Base-by-base conservation (phyloP, 2,888 invertebrate genomes). In the Yponomeuta sedellus region DNA sequence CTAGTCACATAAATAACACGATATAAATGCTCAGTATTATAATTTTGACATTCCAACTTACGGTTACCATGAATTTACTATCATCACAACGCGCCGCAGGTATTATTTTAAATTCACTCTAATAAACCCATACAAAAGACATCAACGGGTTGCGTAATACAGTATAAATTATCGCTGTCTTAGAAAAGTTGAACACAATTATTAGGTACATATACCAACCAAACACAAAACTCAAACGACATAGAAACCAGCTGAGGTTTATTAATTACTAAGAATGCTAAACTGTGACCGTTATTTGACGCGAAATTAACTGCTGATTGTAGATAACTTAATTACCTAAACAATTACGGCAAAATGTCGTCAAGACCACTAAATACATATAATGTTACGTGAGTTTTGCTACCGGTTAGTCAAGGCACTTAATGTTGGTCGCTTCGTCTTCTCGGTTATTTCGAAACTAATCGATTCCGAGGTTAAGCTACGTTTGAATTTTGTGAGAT, bases 81-180 rank as follows among this genome's bases (percentile, higher is more conserved):
- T 44, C 44, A 44, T 44, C 1, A 52, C 1, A 12, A 52, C 16
- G 44, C 44, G 44, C 44, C 44, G 16, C 44, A 52, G 44, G 12
- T 52, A 52, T 34, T 52, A 52, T 52, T 52, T 52, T 52, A 16
- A 16, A 16, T 52, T 52, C 44, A 3, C 44, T 52, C 44, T 52
- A 52, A 52, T 16, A 16, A 52, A 52, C 64, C 65, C 58, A 68
- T 85, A 85, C 77, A 86, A 89, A 89, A 89, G 89, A 89, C 81
- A 78, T 90, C 86, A 89, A 90, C 89, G 89, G 77, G 86, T 71
- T 74, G 64, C 67, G n/a, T 19, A 12, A 16, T 57, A 10, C 39
- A 34, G 25, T n/a, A 57, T 19, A 56, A 19, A 52, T 57, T 57
- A 57, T 2, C 8, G 34, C 28, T 22, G n/a, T 12, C 25, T 20